Evolutionary conservation across 2,113 vertebrate genomes (phyloP).

Genomic region (Corythoichthys haematopterus): DNA sequence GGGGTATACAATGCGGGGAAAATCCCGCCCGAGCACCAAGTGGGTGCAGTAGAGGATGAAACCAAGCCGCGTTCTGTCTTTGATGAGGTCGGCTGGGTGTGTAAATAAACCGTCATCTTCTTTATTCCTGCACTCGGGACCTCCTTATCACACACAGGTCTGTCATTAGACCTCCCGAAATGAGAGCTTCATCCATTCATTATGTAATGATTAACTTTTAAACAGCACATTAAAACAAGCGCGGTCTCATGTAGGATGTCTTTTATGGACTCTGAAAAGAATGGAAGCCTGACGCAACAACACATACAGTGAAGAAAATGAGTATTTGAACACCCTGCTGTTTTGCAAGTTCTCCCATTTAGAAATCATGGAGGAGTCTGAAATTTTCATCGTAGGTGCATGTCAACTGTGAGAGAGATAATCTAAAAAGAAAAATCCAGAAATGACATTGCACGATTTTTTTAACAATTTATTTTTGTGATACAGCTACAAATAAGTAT

Average conservation of each 20-base stretch:
- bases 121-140: neutral
- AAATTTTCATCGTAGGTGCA: too few species aligned
- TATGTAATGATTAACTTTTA: constrained; percentile 38
- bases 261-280: constrained; percentile 40
- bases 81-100: constrained; percentile 3
- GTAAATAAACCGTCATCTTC: constrained; percentile 3
- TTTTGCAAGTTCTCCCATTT: too few species aligned
- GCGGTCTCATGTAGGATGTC: constrained; percentile 32
- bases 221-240: constrained; percentile 37
- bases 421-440: too few species aligned
- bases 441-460: too few species aligned
- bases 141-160: constrained; percentile 1
- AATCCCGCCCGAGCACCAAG: neutral
- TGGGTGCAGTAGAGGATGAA: constrained; percentile 2
- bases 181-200: constrained; percentile 21
- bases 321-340: too few species aligned
- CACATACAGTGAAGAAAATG: constrained; percentile 20
- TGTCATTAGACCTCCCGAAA: neutral
- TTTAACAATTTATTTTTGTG: too few species aligned
- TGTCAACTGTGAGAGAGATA: too few species aligned
- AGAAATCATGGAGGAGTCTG: too few species aligned
- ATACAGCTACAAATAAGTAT: too few species aligned
- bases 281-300: constrained; percentile 26
- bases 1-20: neutral
- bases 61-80: constrained; percentile 1